These are phyloP conservation scores for Haliclona indistincta DNA, from an alignment of 37 sponge, comb jelly and placozoan species.

Conservation along the genomic window DNA sequence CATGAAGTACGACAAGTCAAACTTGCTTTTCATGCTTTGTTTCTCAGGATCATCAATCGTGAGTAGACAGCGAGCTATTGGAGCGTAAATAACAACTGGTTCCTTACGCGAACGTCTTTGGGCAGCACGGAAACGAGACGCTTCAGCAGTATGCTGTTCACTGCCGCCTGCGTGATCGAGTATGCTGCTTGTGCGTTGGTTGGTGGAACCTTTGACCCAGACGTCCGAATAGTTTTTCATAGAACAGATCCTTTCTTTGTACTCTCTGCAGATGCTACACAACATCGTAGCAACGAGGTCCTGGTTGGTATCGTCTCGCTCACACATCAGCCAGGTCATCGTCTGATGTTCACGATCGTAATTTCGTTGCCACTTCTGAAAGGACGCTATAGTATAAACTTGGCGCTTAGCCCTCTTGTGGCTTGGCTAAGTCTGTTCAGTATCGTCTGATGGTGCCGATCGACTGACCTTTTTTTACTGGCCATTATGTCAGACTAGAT, in stretches of 20 bases:
- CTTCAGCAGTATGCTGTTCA: too few species aligned
- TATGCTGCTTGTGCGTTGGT: slow-evolving; percentile 48
- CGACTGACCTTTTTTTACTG: too few species aligned
- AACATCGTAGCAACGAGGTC: slow-evolving; percentile 20
- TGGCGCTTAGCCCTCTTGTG: slow-evolving; percentile 43
- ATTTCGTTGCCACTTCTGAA: slow-evolving; percentile 44
- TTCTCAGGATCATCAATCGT: slow-evolving; percentile 12
- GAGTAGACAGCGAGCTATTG: slow-evolving; percentile 34
- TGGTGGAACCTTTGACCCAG: slow-evolving; percentile 38
- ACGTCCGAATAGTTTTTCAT: slow-evolving; percentile 45
- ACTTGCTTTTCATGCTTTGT: slow-evolving; percentile 29
- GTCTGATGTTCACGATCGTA: slow-evolving; percentile 41
- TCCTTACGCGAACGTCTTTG: slow-evolving; percentile 17
- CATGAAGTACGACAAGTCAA: slow-evolving; percentile 51
- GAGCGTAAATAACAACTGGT: slow-evolving; percentile 32
- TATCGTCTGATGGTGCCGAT: too few species aligned
- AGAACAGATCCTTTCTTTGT: slow-evolving; percentile 13
- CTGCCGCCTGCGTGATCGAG: slow-evolving; percentile 42
- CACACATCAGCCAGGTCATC: slow-evolving; percentile 42
- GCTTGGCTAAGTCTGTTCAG: too few species aligned
- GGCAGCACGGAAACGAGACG: slow-evolving; percentile 18
- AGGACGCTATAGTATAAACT: slow-evolving; percentile 34
- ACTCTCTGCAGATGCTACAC: slow-evolving; percentile 42
- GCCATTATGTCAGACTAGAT: too few species aligned
- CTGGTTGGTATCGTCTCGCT: slow-evolving; percentile 15